Evolutionary conservation across 2,888 invertebrate genomes (phyloP), one percentile per base, ranked within the genome.

Genomic region (Mycogona germanica): DNA sequence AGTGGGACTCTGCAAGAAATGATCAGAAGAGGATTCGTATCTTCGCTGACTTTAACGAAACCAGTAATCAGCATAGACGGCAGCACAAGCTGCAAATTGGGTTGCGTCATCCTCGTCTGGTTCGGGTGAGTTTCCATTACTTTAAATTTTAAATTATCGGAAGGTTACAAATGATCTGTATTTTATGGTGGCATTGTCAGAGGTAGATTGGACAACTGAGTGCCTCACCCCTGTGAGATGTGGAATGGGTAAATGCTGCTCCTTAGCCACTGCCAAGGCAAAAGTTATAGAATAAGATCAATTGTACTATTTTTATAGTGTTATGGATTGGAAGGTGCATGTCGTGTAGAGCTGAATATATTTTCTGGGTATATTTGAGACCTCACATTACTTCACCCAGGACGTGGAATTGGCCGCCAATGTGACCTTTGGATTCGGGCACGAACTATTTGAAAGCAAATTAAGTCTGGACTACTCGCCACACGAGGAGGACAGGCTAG

Each of bases 1-100:
- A 40, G 25, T 50, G 50, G 50, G 50, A 50, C 26, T 37, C 40
- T 12, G 25, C 25, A 17, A 38, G n/a, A 26, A 17, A 50, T 26
- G 26, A 14, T 26, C 9, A 50, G n/a, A 50, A 50, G 29, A 37
- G 21, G 21, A 23, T 50, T 5, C 37, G 38, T 3, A 37, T 50
- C 14, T 9, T 38, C 19, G 14, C 40, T 23, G 50, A 50, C 17
- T 37, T 28, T n/a, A 40, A 50, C 26, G 50, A 50, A 17, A 50
- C 37, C 4, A 50, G 50, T 14, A 38, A 38, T 38, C 37, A 50
- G 23, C 37, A 28, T 2, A 40, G 50, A 25, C 35, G 38, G 7
- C n/a, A 23, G 30, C 47, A 47, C 32, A 25, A 40, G 28, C 1
- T 50, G 25, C 37, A 35, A 37, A 6, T 50, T 21, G 40, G 37